These are phyloP conservation scores for Clistopyga incitator DNA, from an alignment of 2,888 invertebrate species.

Conservation along the genomic window DNA sequence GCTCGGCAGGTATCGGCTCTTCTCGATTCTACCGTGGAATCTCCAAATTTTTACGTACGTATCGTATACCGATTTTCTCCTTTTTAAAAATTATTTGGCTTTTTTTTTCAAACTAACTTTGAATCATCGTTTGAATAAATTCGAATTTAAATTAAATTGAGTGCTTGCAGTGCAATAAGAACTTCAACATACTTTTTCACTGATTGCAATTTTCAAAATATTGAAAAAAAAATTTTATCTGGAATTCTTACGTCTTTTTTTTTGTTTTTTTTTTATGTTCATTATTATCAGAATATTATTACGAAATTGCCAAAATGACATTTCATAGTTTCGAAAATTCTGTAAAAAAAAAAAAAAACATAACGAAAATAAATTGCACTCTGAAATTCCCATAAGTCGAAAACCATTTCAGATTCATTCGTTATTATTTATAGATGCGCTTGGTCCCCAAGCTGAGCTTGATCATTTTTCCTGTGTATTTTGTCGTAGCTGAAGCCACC, in stretches of 20 bases:
- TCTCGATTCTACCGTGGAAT: conserved; percentile 76
- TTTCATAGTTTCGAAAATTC: not conserved
- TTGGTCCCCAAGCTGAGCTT: not conserved
- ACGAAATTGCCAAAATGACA: not conserved
- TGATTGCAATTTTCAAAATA: not conserved
- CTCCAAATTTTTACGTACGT: conserved; percentile 73
- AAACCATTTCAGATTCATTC: not conserved
- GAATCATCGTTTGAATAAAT: too few species aligned
- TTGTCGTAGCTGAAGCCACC: conserved; percentile 67
- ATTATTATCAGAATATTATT: not conserved
- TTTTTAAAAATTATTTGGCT: not conserved
- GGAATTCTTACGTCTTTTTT: too few species aligned
- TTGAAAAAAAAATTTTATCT: too few species aligned
- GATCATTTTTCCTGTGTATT: not conserved
- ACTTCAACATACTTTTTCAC: too few species aligned
- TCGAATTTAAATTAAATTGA: too few species aligned
- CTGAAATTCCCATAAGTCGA: not conserved
- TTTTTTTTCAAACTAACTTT: not conserved
- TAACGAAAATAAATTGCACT: not conserved
- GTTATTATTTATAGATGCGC: conserved; percentile 1
- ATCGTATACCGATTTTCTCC: not conserved
- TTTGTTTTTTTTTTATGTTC: too few species aligned
- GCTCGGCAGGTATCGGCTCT: conserved; percentile 75
- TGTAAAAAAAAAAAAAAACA: too few species aligned
- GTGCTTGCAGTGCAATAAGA: too few species aligned